phyloP scores from a whole-genome alignment of 2,888 invertebrate genomes.

The Hydropsyche betteni region DNA sequence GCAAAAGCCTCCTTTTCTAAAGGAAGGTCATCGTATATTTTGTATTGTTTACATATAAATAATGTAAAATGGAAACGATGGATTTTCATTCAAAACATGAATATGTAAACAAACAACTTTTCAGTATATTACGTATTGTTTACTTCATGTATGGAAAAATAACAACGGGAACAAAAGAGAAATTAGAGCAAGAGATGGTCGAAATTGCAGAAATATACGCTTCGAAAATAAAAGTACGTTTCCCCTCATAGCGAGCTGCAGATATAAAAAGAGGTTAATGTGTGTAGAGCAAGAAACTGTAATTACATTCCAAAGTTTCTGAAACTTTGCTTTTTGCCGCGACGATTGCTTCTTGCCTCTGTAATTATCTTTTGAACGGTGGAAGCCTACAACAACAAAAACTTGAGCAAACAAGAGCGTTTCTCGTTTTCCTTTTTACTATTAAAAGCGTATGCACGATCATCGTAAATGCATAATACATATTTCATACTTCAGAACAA shows the following conservation, averaged over 20 bases:
- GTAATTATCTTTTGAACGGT: constrained; percentile 31
- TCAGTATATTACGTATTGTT: too few species aligned
- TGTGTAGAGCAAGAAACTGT: constrained; percentile 43
- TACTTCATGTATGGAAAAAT: too few species aligned
- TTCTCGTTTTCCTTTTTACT: neutral
- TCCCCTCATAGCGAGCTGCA: neutral
- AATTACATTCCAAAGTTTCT: constrained; percentile 46
- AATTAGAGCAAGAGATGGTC: too few species aligned
- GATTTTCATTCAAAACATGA: too few species aligned
- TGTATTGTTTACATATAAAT: too few species aligned
- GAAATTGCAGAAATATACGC: too few species aligned
- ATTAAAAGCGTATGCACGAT: neutral
- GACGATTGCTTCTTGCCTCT: constrained; percentile 41
- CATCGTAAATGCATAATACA: neutral
- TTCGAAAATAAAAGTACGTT: constrained; percentile 1
- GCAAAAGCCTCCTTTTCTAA: neutral
- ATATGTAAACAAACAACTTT: too few species aligned
- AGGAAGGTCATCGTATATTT: too few species aligned
- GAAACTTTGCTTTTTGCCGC: constrained; percentile 36
- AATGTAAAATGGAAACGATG: too few species aligned
- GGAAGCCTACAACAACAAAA: constrained; percentile 28
- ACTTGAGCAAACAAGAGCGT: constrained; percentile 7
- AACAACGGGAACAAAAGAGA: too few species aligned
- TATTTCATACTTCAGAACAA: neutral
- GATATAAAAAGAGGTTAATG: constrained; percentile 39